Base-by-base conservation (phyloP, 2,888 invertebrate species). In the Acleris laterana region DNA sequence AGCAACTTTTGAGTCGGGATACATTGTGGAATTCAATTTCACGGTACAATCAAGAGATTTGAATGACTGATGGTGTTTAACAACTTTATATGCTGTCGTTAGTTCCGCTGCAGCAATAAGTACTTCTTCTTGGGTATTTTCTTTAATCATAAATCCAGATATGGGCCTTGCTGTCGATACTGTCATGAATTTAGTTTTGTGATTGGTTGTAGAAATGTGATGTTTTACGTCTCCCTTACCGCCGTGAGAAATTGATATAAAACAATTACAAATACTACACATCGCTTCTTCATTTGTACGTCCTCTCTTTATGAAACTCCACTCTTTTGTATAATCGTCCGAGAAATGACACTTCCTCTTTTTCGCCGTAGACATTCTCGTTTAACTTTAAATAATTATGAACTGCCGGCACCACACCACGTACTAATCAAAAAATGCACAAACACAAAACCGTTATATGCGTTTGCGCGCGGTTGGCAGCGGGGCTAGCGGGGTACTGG, bases 51-150 rank as follows among this genome's bases (percentile, higher is more conserved):
- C 68, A 48, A 68, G 56, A 60, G 64, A 64, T 11, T 64, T 68
- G 59, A 68, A 68, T 44, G 68, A 68, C 61, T 63, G 60, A 61
- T 61, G 64, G 52, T 64, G 64, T 55, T 64, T 63, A 58, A 68
- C 50, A 38, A 53, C 58, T 57, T 63, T 56, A 58, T 62, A 65
- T 50, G 52, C 58, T 46, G 38, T 42, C 28, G 61, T 51, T 38
- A 38, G 28, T 52, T 61, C 61, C 20, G 61, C 53, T 53, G 62
- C 52, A 44, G 44, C 58, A 55, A 53, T 53, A 53, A 53, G 53
- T 53, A 53, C 53, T 53, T 53, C 53, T 53, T 53, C 53, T 53
- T 53, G 53, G 53, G 53, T 53, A 53, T 53, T 53, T 53, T 53
- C 53, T 53, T 53, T 53, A 53, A 53, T 53, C 32, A 53, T 53